These are phyloP conservation scores for Antitype chi DNA, from an alignment of 2,888 invertebrate genomes.

Conservation along the genomic window DNA sequence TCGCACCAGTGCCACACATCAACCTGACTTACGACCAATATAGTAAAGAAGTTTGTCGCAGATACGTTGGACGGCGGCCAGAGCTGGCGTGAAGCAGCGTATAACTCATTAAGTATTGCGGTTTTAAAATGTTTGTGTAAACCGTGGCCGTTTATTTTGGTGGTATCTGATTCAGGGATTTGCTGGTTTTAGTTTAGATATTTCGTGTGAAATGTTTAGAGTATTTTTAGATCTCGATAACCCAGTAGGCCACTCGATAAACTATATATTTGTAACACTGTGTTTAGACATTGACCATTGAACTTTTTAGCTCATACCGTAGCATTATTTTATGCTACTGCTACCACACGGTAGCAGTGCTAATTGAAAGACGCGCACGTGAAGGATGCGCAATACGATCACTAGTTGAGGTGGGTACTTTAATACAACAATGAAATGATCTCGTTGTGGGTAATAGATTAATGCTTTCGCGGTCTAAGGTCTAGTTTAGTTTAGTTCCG, in stretches of 20 bases:
- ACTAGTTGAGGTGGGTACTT: no score
- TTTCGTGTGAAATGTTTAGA: neutral
- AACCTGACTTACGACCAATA: slow-evolving; percentile 55
- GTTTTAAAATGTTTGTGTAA: slow-evolving; percentile 52
- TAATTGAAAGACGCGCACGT: neutral
- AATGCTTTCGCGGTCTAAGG: no score
- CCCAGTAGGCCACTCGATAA: neutral
- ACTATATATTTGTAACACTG: neutral
- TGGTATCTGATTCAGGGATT: slow-evolving; percentile 26
- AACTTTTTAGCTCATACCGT: neutral
- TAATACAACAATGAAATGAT: neutral
- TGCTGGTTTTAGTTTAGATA: neutral
- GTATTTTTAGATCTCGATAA: neutral
- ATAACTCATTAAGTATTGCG: slow-evolving; percentile 47
- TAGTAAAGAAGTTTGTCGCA: slow-evolving; percentile 63
- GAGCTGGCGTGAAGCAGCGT: slow-evolving; percentile 47
- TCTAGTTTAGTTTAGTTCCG: neutral
- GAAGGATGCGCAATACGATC: neutral
- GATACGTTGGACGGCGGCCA: slow-evolving; percentile 66
- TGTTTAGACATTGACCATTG: neutral
- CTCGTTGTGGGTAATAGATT: no score
- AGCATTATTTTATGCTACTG: no score
- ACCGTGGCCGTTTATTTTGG: slow-evolving; percentile 20
- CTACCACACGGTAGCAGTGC: neutral
- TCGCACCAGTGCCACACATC: slow-evolving; percentile 35